Base-by-base conservation (phyloP, 2,113 vertebrate species). In the Irena cyanogastra region DNA sequence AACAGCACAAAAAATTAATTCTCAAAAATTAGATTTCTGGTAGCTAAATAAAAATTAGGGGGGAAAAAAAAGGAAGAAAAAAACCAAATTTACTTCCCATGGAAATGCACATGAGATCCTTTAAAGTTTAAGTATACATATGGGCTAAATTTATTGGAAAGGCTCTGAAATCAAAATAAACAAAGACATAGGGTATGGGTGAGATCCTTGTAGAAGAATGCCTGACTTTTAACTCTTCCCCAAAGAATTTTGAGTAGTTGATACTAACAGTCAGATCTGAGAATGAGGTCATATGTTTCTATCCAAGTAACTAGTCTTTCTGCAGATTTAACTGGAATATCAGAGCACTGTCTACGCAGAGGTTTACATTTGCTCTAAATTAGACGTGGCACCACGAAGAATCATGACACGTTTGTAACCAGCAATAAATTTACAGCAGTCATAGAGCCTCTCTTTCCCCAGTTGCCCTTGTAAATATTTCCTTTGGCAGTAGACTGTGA, bases 401-500 rank as follows among this genome's bases (percentile, higher is more conserved):
- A 57, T 77, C 84, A 80, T 88, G 79, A 83, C 83, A 88, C 11
- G 3, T 89, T 78, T 69, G 33, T 76, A 95, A 83, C 83, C 65
- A 94, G 93, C 64, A 87, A 87, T 87, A 89, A 94, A 87, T 96
- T 89, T 83, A 59, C 33, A 87, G 60, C 71, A 92, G 56, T 87
- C 72, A 78, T 14, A 84, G 68, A 92, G 64, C 47, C 52, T 80
- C 64, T 81, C 68, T 92, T 77, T 47, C 56, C 70, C 20, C 33
- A 83, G 54, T 37, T 63, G 20, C 68, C 90, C 47, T 90, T 90
- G 39, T 90, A 95, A 96, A 91, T 95, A 90, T 95, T 97, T 95
- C 75, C 28, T 89, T 92, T 95, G 89, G 81, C 87, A 71, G 54
- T 17, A 60, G 70, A 31, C 50, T 83, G 45, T 92, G 76, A 94